Base-by-base conservation (phyloP, 2,888 invertebrate genomes). In the Dolomedes plantarius region DNA sequence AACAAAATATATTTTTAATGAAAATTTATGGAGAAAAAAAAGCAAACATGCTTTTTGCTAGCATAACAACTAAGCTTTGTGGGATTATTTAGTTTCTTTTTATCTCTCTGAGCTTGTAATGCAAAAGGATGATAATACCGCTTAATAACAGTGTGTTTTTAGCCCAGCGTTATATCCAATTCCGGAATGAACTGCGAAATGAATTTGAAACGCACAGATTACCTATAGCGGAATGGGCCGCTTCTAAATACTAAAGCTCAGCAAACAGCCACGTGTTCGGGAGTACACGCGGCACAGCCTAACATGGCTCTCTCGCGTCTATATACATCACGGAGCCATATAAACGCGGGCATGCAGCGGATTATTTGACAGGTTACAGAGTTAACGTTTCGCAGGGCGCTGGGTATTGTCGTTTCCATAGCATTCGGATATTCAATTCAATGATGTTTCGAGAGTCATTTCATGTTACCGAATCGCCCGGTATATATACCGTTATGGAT, bases 391-490 rank as follows among this genome's bases (percentile, higher is more conserved):
- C 82, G 65, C 41, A 50, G 74, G 5, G 41, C 76, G 71, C 41
- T 32, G 74, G n/a, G 64, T 39, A 76, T 71, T 83, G 75, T 71
- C 74, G 62, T 29, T 27, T 7, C 65, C 77, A 85, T 85, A 72
- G 83, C 67, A 85, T 77, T 85, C 77, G 76, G 83, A 85, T 85
- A 85, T 85, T 85, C 83, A 77, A 85, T 85, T 85, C 83, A 71
- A 68, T 85, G 23, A 23, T 68, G 29, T 74, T 56, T 19, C 36
- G 13, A n/a, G 77, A 73, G 77, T 85, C 83, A 85, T 77, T 83
- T 83, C 76, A 83, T 83, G 41, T 46, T 46, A 46, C 41, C 16
- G 9, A 13, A 46, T 46, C 9, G 41, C 41, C 2, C 13, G 41
- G 41, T 46, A 7, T 46, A 9, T 9, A 46, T 16, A 9, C 2